These are phyloP conservation scores for Micromussa lordhowensis DNA, from an alignment of 92 coral and sea anemone genomes.

Conservation along the genomic window DNA sequence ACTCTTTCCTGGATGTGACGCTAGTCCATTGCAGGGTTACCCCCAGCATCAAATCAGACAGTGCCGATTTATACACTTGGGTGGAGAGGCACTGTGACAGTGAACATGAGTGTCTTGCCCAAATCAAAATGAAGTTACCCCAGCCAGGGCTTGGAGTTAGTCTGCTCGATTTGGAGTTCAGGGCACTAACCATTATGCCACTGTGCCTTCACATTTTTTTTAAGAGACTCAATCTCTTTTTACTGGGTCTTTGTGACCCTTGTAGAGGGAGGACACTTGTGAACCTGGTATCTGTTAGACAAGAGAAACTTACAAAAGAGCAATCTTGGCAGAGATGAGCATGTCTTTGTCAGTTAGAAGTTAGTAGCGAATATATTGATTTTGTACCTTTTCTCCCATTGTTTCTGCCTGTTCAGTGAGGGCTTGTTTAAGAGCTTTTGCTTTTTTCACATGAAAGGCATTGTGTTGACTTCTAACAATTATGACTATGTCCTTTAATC, in stretches of 20 bases:
- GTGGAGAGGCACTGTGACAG: no score
- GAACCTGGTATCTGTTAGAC: no score
- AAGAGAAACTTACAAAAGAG: no score
- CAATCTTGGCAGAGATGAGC: neutral
- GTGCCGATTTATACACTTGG: no score
- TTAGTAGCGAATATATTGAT: neutral
- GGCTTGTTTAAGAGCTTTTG: slow-evolving; percentile 70
- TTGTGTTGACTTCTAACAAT: slow-evolving; percentile 90
- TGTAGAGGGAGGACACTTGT: no score
- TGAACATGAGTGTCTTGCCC: no score
- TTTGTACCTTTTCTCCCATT: slow-evolving; percentile 51
- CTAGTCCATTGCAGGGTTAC: no score
- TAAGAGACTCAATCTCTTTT: neutral
- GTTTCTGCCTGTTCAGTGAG: slow-evolving; percentile 73
- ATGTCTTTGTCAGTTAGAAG: no score
- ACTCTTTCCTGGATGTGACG: no score
- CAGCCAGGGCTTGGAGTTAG: neutral
- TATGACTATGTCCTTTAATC: slow-evolving; percentile 79
- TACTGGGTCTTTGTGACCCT: neutral
- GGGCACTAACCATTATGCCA: neutral
- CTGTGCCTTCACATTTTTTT: neutral
- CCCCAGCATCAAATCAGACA: no score
- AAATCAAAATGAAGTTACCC: neutral
- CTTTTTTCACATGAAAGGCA: slow-evolving; percentile 82
- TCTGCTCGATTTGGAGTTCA: neutral